Evolutionary conservation across 2,888 invertebrate genomes (phyloP), one percentile per base, ranked within the genome.

Genomic region (Gymnosoma rotundatum): DNA sequence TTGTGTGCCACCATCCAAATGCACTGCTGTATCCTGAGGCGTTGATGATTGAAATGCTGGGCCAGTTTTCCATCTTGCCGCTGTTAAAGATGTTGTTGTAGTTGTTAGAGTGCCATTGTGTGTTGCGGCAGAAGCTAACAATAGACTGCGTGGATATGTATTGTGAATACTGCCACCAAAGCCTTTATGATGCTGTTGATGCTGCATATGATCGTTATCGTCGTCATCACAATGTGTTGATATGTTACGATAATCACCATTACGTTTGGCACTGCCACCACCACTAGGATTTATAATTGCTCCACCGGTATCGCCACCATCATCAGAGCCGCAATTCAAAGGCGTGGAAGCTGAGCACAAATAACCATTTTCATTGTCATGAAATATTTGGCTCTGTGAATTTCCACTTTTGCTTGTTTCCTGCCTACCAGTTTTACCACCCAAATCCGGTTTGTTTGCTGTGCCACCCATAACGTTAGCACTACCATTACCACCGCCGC

Each of bases 171-270:
- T 48, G 21, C 52, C 66, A 20, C 67, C 78, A 67, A 76, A 80
- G 9, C 52, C 78, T 63, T 86, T 66, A 85, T 86, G 83, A 73
- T 81, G 69, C 81, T 88, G 86, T 72, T 70, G 54, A 18, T 86
- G 90, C 89, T 87, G 87, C 76, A 52, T 48, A 45, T 94, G 95
- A 87, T 95, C 95, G 1, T 94, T 94, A 25, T 89, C 91, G 52
- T 94, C 94, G 86, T 95, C 95, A 88, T 95, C 95, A 56, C 90
- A 90, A 78, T 91, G 90, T 42, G 94, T 94, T 56, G 96, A 95
- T 85, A 96, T 95, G 88, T 95, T 95, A 87, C 95, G 93, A 90
- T 96, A 96, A 88, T 95, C 95, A 54, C 95, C 95, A 86, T 95
- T 93, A 88, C 94, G 95, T 74, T 93, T 91, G 32, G 88, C 89